Percentiles rank a stretch among this genome's conserved stretches.
Evolutionary conservation across 2,797 vertebrate species (phyloP).

Genomic region (Lophius americanus): DNA sequence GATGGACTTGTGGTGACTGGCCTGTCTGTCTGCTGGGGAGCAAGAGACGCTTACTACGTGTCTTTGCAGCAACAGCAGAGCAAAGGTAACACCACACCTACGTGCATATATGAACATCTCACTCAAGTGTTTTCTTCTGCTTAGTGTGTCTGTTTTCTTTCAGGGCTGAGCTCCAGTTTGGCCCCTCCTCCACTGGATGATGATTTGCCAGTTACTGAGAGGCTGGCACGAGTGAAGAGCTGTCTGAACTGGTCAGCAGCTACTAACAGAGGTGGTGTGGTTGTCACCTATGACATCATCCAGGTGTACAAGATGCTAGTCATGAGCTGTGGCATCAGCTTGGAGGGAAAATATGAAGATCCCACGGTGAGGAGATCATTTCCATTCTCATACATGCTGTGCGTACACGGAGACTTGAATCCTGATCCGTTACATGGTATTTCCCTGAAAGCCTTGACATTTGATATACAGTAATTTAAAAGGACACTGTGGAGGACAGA

Average conservation of each 20-base stretch:
- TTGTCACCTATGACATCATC: conserved; percentile 88
- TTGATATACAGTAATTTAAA: too few relatives aligned
- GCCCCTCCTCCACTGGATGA: conserved; percentile 91
- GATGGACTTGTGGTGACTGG: conserved; percentile 86
- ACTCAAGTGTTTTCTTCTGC: background rate
- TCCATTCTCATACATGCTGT: background rate
- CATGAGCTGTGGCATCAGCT: conserved; percentile 87
- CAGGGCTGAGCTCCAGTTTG: conserved; percentile 90
- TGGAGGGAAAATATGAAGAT: conserved; percentile 90
- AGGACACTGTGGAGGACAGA: too few relatives aligned
- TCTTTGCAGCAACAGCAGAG: conserved; percentile 88
- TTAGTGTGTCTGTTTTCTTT: conserved; percentile 13
- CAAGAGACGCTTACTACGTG: conserved; percentile 93
- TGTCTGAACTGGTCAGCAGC: conserved; percentile 75
- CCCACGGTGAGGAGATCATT: conserved; percentile 85
- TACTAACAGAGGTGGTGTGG: conserved; percentile 45
- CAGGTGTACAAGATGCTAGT: conserved; percentile 91
- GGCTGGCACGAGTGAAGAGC: conserved; percentile 81
- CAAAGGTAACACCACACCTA: conserved; percentile 75
- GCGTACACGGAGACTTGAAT: background rate
- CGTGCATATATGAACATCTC: background rate
- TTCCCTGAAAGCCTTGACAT: background rate
- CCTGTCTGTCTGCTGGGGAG: conserved; percentile 94
- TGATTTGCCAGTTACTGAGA: conserved; percentile 84
- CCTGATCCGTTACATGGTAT: background rate